Percentiles rank a stretch among this genome's conserved stretches.
These are phyloP conservation scores for Chrysomela aeneicollis DNA, from an alignment of 2,888 invertebrate species.

Conservation along the genomic window DNA sequence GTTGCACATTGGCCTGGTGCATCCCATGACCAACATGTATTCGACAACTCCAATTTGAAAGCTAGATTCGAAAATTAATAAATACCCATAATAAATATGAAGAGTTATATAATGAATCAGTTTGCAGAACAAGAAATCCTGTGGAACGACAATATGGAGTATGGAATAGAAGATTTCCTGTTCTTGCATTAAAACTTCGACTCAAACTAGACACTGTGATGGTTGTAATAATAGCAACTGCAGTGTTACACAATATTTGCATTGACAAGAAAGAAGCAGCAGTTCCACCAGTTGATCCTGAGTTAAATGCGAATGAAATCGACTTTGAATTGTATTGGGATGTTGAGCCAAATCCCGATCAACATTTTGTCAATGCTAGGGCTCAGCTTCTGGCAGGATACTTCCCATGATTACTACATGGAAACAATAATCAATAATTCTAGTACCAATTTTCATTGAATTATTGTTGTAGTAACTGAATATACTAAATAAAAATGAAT, in stretches of 20 bases:
- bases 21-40: conserved; percentile 10
- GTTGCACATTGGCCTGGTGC: too few species aligned
- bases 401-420: neutral
- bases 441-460: neutral
- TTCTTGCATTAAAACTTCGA: neutral
- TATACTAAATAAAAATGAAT: too few species aligned
- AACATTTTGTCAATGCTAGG: neutral
- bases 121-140: conserved; percentile 33
- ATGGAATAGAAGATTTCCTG: too few species aligned
- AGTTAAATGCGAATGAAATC: neutral
- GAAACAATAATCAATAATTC: neutral
- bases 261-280: neutral
- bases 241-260: neutral
- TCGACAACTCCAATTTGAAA: too few species aligned
- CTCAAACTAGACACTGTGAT: neutral
- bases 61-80: neutral
- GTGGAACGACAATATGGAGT: conserved; percentile 16
- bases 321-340: conserved; percentile 14
- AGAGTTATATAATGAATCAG: conserved; percentile 42
- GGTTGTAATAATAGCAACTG: neutral
- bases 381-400: neutral
- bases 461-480: neutral
- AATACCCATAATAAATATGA: conserved; percentile 26
- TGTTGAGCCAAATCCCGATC: conserved; percentile 4
- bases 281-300: conserved; percentile 10